These are phyloP conservation scores for Mastomys natalensis DNA, from an alignment of 2,113 vertebrate species.

Conservation along the genomic window DNA sequence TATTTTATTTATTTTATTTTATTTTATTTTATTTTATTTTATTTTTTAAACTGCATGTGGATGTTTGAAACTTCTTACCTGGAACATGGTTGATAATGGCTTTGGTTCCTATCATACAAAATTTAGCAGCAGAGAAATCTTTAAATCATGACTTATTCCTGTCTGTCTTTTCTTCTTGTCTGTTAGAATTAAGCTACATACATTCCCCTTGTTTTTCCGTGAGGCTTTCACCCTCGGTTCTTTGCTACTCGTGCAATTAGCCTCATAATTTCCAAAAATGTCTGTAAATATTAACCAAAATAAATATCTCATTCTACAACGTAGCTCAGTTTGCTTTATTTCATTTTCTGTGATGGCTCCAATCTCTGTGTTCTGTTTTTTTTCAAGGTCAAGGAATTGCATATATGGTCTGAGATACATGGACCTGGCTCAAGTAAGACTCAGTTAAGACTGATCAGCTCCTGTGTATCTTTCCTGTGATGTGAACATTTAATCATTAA, in stretches of 20 bases:
- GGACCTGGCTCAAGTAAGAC: background rate
- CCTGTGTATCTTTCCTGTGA: background rate
- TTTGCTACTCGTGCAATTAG: background rate
- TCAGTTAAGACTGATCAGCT: background rate
- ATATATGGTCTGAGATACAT: background rate
- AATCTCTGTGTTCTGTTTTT: background rate
- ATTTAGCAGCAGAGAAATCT: background rate
- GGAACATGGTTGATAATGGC: background rate
- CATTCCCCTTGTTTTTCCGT: background rate
- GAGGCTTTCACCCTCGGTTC: background rate
- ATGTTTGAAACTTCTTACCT: background rate
- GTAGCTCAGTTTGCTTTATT: background rate
- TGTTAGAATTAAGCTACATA: slow-evolving; percentile 14
- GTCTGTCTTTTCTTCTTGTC: background rate
- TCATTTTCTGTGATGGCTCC: background rate
- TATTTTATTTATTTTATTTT: too few relatives aligned
- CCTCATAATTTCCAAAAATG: background rate
- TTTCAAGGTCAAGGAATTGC: background rate
- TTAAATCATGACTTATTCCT: background rate
- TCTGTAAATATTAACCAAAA: background rate
- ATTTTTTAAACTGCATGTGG: background rate
- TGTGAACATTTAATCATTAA: background rate
- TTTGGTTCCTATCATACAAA: background rate
- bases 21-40: too few relatives aligned
- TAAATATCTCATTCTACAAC: background rate